Base-by-base conservation (phyloP, 1,140 invertebrate genomes). In the Bacillus rossius region DNA sequence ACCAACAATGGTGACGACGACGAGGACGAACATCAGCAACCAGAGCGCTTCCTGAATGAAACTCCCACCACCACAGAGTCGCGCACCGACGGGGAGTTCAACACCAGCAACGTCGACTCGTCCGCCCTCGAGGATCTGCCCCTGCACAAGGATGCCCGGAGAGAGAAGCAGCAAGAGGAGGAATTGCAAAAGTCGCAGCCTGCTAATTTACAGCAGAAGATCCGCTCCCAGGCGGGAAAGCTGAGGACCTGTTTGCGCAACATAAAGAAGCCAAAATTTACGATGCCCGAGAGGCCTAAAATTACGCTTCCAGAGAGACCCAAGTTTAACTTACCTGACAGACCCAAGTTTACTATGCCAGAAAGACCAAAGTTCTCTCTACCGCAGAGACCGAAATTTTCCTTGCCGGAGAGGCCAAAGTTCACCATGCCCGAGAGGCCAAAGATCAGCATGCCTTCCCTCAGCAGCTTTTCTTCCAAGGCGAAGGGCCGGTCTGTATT, bases 101-200 rank as follows among this genome's bases (percentile, higher is more conserved):
- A 83, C 63, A 84, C 82, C 38, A 85, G 81, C 70, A 83, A 86
- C 75, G 78, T 84, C 53, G 83, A 86, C 69, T 81, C 82, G 17
- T 80, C 79, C 41, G 78, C 76, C 26, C 73, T 84, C 48, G 83
- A 85, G 68, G 80, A 85, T 59, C 69, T 84, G 56, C 83, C 83
- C 0, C 69, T 83, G 10, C 79, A 80, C 62, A 76, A 79, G 57
- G 82, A 79, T 50, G 81, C 76, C 62, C 73, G 81, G 45, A 76
- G 74, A 37, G 81, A 79, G 70, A 74, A 41, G 20, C 20, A 38
- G 14, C 16, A 29, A 1, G 56, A 40, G 5, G 45, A 29, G 22
- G 43, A 60, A 37, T 16, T 48, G 17, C 54, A 55, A 45, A 43
- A 60, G 42, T 17, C 53, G 17, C 54, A 55, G 37, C 63, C 68